Evolutionary conservation across 2,113 vertebrate genomes (phyloP).

Genomic region (Alethe diademata): DNA sequence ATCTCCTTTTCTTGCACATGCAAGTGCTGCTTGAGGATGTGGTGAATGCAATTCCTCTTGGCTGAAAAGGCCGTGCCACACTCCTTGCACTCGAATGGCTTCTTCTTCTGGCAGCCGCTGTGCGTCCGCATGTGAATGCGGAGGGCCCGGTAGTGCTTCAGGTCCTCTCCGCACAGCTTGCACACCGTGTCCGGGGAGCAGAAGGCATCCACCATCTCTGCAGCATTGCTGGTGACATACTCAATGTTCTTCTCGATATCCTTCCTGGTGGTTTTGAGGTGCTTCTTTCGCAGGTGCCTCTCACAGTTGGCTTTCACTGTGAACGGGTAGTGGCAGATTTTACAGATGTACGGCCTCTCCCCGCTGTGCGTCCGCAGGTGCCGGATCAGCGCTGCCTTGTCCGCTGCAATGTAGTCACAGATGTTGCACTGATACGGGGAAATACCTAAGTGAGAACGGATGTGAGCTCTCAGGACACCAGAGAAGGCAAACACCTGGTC

Average conservation of each 20-base stretch:
- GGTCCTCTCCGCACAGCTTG: slow-evolving; percentile 88
- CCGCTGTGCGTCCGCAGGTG: slow-evolving; percentile 96
- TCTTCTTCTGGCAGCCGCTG: slow-evolving; percentile 90
- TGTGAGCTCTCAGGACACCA: slow-evolving; percentile 89
- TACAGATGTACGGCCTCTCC: slow-evolving; percentile 94
- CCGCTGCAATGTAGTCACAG: slow-evolving; percentile 93
- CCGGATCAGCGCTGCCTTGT: slow-evolving; percentile 94
- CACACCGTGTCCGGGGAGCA: slow-evolving; percentile 85
- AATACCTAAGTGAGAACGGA: slow-evolving; percentile 92
- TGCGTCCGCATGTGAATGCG: slow-evolving; percentile 94
- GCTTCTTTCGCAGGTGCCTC: slow-evolving; percentile 95
- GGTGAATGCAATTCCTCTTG: slow-evolving; percentile 95
- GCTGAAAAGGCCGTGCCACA: slow-evolving; percentile 90
- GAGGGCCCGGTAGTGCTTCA: slow-evolving; percentile 89
- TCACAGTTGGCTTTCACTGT: slow-evolving; percentile 98
- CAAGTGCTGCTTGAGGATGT: slow-evolving; percentile 93
- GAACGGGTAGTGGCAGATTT: slow-evolving; percentile 97
- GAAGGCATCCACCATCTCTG: slow-evolving; percentile 77
- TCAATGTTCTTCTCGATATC: slow-evolving; percentile 98
- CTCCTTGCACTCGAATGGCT: slow-evolving; percentile 91
- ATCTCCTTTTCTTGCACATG: slow-evolving; percentile 92
- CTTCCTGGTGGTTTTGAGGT: slow-evolving; percentile 91
- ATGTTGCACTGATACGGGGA: slow-evolving; percentile 96
- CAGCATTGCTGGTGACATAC: slow-evolving; percentile 83
- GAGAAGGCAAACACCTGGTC: slow-evolving; percentile 92